Conservation (phyloP, 2,797 vertebrate genomes). For the Hypotaenidia okinawae region DNA sequence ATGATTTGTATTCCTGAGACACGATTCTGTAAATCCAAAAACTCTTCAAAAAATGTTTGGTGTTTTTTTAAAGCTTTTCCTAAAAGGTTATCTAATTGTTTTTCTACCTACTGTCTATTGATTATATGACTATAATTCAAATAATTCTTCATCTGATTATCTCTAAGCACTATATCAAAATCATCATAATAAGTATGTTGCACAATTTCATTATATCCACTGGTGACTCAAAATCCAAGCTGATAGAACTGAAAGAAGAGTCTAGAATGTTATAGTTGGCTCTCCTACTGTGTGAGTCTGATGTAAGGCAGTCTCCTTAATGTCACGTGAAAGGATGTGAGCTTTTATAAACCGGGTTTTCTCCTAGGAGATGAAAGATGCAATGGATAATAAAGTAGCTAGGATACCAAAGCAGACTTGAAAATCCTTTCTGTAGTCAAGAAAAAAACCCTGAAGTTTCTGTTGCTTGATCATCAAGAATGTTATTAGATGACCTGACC, state of each 20-base stretch:
- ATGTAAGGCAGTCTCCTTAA: not conserved
- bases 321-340: not conserved
- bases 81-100: not conserved
- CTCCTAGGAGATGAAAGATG: not conserved
- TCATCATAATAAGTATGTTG: not conserved
- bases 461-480: not conserved
- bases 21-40: not conserved
- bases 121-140: constrained; percentile 5
- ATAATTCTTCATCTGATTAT: constrained; percentile 28
- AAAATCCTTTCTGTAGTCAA: not conserved
- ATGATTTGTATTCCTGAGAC: not conserved
- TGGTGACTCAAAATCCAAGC: not conserved
- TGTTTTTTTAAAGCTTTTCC: not conserved
- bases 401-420: not conserved
- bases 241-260: not conserved
- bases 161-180: not conserved
- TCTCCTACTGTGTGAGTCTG: not conserved
- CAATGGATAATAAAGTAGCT: not conserved
- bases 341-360: not conserved
- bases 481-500: not conserved
- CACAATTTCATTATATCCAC: not conserved
- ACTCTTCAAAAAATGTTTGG: not conserved
- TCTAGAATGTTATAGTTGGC: not conserved
- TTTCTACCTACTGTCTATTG: constrained; percentile 4
- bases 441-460: not conserved